Base-by-base conservation (phyloP, 2,797 vertebrate species). In the Hydrocynus forskahlii region DNA sequence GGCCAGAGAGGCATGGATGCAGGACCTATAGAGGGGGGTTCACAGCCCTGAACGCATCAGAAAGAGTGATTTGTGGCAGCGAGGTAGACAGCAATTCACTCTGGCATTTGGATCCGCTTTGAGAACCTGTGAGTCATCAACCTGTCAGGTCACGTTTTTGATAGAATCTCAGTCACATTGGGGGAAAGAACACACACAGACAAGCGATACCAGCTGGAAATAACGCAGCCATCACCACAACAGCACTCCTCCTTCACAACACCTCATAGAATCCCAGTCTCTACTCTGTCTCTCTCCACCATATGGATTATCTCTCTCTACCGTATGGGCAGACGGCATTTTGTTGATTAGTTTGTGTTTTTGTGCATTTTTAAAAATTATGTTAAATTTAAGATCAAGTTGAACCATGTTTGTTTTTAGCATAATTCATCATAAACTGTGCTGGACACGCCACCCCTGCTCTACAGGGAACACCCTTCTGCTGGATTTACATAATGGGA, bases 141-240 rank as follows among this genome's bases (percentile, higher is more conserved):
- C 40, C 54, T 84, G 85, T 80, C 85, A 66, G 82, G 85, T 82
- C 85, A 86, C 80, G 68, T 82, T 84, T 82, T 82, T 80, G 77
- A 84, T 82, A 67, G 70, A 71, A 82, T 82, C 83, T 82, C 59
- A 69, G 77, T 63, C 80, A 80, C 80, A 68, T 52, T 75, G 76
- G 55, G 67, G 48, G 48, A 5, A 52, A 79, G 38, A 60, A 50
- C 45, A 79, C 19, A 50, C 52, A 62, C 50, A n/a, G 40, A 13
- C 54, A n/a, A 76, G 48, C 45, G 8, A n/a, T 21, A 54, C 69
- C 14, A 25, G 45, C n/a, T 17, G 45, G 19, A 60, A 62, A 67
- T 19, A 29, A 50, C 54, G 13, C 66, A 54, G 45, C 59, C 25
- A 73, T 75, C 29, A 7, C 23, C 9, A 25, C 62, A 75, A 80